A percentile compares a stretch with the other conserved stretches of the same genome.
Conservation (phyloP, 2,113 vertebrate species). For the Boulengerochromis microlepis region DNA sequence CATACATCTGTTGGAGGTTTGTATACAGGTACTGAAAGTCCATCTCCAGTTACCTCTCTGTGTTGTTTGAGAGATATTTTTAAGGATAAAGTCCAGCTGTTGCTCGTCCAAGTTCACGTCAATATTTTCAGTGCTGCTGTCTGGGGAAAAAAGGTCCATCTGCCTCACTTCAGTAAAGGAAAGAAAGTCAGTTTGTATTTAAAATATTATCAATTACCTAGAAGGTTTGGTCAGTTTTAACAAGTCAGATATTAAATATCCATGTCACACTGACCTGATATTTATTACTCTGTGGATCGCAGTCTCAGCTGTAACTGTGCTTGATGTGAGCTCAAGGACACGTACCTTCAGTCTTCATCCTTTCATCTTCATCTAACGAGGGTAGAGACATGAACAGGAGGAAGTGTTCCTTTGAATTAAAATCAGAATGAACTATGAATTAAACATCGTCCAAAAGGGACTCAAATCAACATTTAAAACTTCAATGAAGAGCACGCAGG, state of each 20-base stretch:
- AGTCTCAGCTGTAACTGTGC: background rate
- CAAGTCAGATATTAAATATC: background rate
- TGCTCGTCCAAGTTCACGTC: background rate
- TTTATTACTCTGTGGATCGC: background rate
- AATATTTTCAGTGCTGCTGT: background rate
- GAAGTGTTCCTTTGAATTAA: background rate
- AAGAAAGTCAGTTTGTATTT: background rate
- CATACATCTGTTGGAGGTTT: background rate
- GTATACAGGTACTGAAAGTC: background rate
- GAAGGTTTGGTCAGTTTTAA: background rate
- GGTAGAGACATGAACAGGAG: background rate
- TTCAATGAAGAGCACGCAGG: background rate
- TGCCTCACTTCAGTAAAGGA: background rate
- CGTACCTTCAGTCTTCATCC: background rate
- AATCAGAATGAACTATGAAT: background rate
- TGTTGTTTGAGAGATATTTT: background rate
- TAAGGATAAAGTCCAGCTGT: background rate
- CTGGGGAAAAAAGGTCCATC: accelerated
- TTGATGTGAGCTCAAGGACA: background rate
- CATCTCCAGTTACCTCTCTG: background rate
- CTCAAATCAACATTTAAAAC: background rate
- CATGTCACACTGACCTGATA: background rate
- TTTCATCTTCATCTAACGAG: conserved; percentile 22
- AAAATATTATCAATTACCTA: background rate
- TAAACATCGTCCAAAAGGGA: background rate